These are phyloP conservation scores for Halesus radiatus DNA, from an alignment of 1,140 invertebrate species.

Conservation along the genomic window DNA sequence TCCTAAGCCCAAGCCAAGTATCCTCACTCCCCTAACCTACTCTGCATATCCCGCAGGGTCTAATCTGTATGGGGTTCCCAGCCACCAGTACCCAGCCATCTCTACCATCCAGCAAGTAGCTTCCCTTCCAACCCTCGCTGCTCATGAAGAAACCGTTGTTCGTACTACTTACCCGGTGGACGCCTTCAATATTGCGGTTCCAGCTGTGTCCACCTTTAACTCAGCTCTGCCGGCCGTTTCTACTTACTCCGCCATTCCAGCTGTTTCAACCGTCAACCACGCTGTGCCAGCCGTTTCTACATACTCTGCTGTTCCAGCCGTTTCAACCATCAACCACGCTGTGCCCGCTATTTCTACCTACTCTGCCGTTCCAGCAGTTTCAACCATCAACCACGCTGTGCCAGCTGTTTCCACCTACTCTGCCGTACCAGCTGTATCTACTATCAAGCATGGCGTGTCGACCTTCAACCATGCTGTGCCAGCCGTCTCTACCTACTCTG, in stretches of 20 bases:
- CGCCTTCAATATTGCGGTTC: conserved; percentile 3
- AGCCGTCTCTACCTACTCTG: conserved; percentile 51
- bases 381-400: conserved; percentile 29
- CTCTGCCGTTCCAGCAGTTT: not conserved
- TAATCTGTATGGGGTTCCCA: not conserved
- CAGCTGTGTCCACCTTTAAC: conserved; percentile 1
- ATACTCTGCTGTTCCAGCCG: conserved; percentile 37
- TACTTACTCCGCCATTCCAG: conserved; percentile 39
- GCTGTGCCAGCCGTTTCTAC: conserved; percentile 59
- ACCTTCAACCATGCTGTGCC: conserved; percentile 62
- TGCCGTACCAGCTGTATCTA: conserved; percentile 49
- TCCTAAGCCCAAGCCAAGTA: conserved; percentile 66
- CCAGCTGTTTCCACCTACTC: conserved; percentile 48
- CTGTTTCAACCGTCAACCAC: conserved; percentile 61
- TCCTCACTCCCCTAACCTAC: conserved; percentile 67
- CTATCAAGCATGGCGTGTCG: conserved; percentile 62
- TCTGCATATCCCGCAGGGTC: conserved; percentile 60
- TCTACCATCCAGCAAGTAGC: no score
- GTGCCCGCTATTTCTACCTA: no score
- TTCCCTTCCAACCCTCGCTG: not conserved
- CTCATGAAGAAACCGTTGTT: conserved; percentile 61
- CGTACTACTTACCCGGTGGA: conserved; percentile 57
- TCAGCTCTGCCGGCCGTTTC: conserved; percentile 43
- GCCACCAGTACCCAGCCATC: conserved; percentile 51
- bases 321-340: not conserved